Percentiles rank a stretch among this genome's conserved stretches.
These are phyloP conservation scores for Lycaon pictus DNA, from an alignment of 2,113 vertebrate genomes.

Conservation along the genomic window DNA sequence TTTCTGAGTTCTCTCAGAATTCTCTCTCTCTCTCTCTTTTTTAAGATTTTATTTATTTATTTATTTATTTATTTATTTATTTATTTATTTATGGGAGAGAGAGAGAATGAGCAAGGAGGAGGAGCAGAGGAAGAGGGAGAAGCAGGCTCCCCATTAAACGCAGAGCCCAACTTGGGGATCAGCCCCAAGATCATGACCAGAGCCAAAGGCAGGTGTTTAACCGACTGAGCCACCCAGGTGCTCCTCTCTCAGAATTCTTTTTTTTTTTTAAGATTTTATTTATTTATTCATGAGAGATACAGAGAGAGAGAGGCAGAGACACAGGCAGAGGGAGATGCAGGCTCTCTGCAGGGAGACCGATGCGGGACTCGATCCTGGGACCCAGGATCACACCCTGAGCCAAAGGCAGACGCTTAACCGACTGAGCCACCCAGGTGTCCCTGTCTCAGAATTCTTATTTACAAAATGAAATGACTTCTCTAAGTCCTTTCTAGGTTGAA, in stretches of 20 bases:
- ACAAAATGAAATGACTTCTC: neutral
- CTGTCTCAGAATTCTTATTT: neutral
- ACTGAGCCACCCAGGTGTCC: neutral
- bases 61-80: neutral
- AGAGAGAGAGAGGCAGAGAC: neutral
- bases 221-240: too few relatives aligned
- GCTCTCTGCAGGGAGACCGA: neutral
- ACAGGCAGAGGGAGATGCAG: neutral
- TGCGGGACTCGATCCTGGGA: neutral
- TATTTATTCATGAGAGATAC: neutral
- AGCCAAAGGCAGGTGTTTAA: too few relatives aligned
- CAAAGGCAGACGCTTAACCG: neutral
- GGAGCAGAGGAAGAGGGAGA: too few relatives aligned
- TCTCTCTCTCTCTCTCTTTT: neutral
- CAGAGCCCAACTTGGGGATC: too few relatives aligned
- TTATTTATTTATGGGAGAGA: neutral
- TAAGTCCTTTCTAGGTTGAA: neutral
- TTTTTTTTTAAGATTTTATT: neutral
- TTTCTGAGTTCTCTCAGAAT: neutral
- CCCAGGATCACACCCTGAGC: neutral
- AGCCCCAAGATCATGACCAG: too few relatives aligned
- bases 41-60: neutral
- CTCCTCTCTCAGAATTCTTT: too few relatives aligned
- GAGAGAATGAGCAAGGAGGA: neutral
- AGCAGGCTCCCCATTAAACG: too few relatives aligned